Evolutionary conservation across 2,113 vertebrate genomes (phyloP).

Genomic region (Coryphaenoides rupestris): DNA sequence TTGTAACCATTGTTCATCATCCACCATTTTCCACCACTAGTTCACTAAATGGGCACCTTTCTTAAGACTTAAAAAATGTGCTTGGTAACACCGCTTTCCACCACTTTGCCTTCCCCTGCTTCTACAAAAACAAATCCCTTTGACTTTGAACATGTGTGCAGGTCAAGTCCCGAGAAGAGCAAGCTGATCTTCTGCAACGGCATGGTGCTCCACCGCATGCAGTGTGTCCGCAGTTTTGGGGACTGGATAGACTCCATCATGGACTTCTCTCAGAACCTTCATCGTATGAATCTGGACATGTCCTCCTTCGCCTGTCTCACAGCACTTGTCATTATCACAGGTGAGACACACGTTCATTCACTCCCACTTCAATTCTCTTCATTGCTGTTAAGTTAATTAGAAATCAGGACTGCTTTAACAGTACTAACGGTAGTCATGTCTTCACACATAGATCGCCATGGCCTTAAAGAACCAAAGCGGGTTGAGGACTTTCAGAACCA

Average conservation of each 20-base stretch:
- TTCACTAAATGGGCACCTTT: too few relatives aligned
- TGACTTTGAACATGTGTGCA: slow-evolving; percentile 41
- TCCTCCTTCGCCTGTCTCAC: slow-evolving; percentile 88
- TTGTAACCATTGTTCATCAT: not conserved
- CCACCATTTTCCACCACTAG: too few relatives aligned
- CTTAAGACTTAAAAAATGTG: too few relatives aligned
- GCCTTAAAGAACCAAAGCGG: slow-evolving; percentile 84
- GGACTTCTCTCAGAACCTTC: slow-evolving; percentile 85
- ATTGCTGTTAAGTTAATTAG: too few relatives aligned
- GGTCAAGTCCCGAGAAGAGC: slow-evolving; percentile 85
- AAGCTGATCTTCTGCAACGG: slow-evolving; percentile 91
- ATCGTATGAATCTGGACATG: slow-evolving; percentile 83
- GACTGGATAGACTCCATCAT: slow-evolving; percentile 92
- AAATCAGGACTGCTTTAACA: too few relatives aligned
- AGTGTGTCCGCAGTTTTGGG: slow-evolving; percentile 86
- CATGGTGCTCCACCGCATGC: slow-evolving; percentile 84
- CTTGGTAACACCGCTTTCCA: too few relatives aligned
- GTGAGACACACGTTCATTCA: slow-evolving; percentile 52
- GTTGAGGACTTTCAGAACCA: slow-evolving; percentile 91
- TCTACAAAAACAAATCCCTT: too few relatives aligned
- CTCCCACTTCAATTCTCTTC: slow-evolving; percentile 6
- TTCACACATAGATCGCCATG: slow-evolving; percentile 80
- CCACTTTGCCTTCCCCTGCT: too few relatives aligned
- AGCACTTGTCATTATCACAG: slow-evolving; percentile 87
- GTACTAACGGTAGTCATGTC: not conserved